These are phyloP conservation scores for Myathropa florea DNA, from an alignment of 2,888 invertebrate species.

Conservation along the genomic window DNA sequence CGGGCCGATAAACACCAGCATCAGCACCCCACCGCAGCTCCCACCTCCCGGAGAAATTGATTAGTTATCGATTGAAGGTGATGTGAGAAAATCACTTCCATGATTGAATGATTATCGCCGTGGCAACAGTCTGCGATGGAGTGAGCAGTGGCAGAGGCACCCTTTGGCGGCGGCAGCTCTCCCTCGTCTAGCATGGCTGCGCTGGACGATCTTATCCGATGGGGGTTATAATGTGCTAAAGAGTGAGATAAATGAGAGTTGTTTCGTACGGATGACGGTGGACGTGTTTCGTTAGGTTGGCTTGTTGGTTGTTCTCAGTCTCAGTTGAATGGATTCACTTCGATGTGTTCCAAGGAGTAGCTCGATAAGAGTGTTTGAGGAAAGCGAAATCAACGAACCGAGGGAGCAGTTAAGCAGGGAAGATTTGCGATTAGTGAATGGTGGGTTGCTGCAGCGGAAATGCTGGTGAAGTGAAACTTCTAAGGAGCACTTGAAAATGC, in stretches of 20 bases:
- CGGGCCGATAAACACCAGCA: conserved; percentile 52
- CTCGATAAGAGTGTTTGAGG: neutral
- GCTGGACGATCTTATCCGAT: conserved; percentile 13
- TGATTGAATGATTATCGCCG: conserved; percentile 68
- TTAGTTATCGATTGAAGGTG: conserved; percentile 67
- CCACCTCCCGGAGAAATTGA: conserved; percentile 26
- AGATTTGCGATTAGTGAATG: neutral
- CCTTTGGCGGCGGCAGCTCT: conserved; percentile 4
- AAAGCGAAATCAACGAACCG: neutral
- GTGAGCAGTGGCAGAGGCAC: neutral
- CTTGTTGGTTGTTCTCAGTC: neutral
- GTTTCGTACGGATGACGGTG: conserved; percentile 4
- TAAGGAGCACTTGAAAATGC: neutral
- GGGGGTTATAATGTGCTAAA: conserved; percentile 40
- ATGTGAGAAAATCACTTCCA: conserved; percentile 68
- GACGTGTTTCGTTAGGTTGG: neutral
- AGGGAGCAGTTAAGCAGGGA: neutral
- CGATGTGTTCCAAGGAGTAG: neutral
- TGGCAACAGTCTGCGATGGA: conserved; percentile 27
- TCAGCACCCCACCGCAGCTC: neutral
- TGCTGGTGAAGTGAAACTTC: neutral
- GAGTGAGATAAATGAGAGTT: conserved; percentile 30
- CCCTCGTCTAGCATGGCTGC: conserved; percentile 1
- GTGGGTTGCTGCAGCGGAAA: neutral
- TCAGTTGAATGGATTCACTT: conserved; percentile 1